These are phyloP conservation scores for Mus spretus DNA, from an alignment of 2,797 vertebrate genomes.

Conservation along the genomic window DNA sequence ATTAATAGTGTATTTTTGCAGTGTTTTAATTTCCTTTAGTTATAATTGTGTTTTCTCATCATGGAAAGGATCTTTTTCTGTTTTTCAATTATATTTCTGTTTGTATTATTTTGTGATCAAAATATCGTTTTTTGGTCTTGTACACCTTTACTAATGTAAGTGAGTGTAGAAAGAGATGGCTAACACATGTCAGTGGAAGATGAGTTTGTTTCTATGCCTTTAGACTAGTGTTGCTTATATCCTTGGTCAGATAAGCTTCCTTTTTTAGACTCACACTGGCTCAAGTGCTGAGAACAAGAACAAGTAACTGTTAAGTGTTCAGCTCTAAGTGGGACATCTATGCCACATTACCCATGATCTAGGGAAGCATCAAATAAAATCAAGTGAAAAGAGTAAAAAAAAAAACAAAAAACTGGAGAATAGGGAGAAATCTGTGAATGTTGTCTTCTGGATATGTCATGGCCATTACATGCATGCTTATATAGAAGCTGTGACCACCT, in stretches of 20 bases:
- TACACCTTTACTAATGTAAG: neutral
- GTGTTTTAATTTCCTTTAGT: neutral
- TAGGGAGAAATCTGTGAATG: no score
- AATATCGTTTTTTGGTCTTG: neutral
- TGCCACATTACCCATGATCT: neutral
- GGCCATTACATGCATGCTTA: neutral
- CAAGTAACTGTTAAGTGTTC: neutral
- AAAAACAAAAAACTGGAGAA: no score
- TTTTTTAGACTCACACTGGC: neutral
- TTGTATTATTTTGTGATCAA: neutral
- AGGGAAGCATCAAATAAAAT: neutral
- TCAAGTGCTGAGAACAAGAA: neutral
- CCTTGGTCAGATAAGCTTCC: neutral
- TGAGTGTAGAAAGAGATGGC: neutral
- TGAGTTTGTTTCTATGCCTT: neutral
- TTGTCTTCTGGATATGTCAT: neutral
- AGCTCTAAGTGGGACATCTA: neutral
- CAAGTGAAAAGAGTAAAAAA: neutral
- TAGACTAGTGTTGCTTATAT: neutral
- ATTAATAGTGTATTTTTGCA: neutral
- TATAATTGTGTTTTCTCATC: neutral
- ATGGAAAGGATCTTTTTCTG: neutral
- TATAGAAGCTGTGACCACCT: neutral
- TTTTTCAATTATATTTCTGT: neutral
- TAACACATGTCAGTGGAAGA: neutral